These are phyloP conservation scores for Himalopsyche kuldschensis DNA, from an alignment of 2,888 invertebrate genomes.

Conservation along the genomic window DNA sequence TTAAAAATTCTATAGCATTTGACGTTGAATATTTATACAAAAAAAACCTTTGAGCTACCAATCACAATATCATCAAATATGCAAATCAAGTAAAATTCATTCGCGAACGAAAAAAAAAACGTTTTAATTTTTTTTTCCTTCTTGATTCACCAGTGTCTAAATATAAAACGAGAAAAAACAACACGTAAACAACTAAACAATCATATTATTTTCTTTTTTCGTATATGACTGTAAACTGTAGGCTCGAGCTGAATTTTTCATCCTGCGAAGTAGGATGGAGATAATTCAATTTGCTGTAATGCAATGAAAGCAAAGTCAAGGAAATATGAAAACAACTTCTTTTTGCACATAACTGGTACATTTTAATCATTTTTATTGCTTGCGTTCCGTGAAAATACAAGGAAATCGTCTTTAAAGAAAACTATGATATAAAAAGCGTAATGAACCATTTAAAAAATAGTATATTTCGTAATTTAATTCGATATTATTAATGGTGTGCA, in stretches of 20 bases:
- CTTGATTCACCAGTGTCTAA: neutral
- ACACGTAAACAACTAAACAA: neutral
- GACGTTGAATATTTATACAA: too few species aligned
- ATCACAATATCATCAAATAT: neutral
- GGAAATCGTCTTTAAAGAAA: too few species aligned
- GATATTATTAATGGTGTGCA: too few species aligned
- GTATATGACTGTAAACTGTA: neutral
- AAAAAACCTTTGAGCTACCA: neutral
- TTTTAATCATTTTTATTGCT: too few species aligned
- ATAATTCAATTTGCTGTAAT: neutral
- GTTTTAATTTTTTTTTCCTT: neutral
- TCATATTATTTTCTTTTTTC: neutral
- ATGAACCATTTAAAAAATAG: too few species aligned
- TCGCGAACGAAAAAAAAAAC: neutral
- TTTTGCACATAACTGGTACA: too few species aligned
- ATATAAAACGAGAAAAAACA: neutral
- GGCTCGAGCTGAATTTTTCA: neutral
- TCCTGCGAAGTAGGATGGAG: neutral
- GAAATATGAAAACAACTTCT: neutral
- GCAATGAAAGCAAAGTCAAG: neutral
- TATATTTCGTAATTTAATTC: too few species aligned
- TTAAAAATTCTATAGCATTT: too few species aligned
- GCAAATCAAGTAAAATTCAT: neutral
- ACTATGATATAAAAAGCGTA: too few species aligned
- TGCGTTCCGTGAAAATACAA: too few species aligned